Conservation (phyloP, 23 tunicate genomes). For the Halocynthia aurantium region DNA sequence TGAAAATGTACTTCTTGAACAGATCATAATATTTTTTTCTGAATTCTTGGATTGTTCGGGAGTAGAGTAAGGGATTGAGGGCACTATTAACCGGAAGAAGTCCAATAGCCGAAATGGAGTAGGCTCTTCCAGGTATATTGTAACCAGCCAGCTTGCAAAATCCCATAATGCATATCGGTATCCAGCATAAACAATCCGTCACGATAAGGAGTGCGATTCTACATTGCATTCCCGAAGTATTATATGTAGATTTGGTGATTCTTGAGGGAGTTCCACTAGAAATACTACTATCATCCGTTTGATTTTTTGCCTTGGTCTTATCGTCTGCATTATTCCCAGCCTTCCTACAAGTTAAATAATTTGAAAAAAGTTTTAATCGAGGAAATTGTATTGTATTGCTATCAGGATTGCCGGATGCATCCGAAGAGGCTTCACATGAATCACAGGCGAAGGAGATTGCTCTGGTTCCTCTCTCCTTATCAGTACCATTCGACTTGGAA, state of each 20-base stretch:
- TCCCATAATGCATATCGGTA: slow-evolving; percentile 70
- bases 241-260: neutral
- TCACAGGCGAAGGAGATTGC: neutral
- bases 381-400: neutral
- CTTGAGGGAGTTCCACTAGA: neutral
- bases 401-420: neutral
- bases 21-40: neutral
- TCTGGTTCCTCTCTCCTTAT: neutral
- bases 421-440: neutral
- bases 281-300: neutral
- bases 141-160: slow-evolving; percentile 37
- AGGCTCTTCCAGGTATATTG: slow-evolving; percentile 52
- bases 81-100: slow-evolving; percentile 81
- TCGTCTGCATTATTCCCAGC: neutral
- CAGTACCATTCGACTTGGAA: neutral
- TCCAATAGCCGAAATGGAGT: slow-evolving; percentile 69
- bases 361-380: neutral
- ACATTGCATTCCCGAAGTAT: slow-evolving; percentile 39
- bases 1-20: neutral
- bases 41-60: slow-evolving; percentile 24
- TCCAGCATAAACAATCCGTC: slow-evolving; percentile 81
- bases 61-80: slow-evolving; percentile 77
- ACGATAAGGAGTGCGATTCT: slow-evolving; percentile 60
- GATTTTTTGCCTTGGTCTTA: neutral
- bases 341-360: neutral